Conservation (phyloP, 2,888 invertebrate species). For the Tortrix viridana region DNA sequence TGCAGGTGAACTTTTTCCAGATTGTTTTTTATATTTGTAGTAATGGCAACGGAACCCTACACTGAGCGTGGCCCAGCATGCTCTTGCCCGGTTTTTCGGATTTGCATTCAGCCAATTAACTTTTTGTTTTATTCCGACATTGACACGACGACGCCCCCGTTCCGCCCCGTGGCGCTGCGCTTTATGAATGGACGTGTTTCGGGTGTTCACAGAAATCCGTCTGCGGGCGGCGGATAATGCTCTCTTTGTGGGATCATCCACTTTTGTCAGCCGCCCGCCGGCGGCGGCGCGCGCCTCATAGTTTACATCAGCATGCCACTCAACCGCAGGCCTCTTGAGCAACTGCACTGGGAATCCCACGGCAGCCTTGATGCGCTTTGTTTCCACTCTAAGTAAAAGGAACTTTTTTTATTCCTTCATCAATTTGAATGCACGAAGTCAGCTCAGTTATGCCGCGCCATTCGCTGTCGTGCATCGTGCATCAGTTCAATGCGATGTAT, state of each 20-base stretch:
- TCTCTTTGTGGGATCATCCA: slow-evolving; percentile 57
- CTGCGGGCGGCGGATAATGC: slow-evolving; percentile 35
- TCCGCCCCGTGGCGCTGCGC: slow-evolving; percentile 60
- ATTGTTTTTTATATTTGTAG: no score
- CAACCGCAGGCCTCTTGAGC: slow-evolving; percentile 63
- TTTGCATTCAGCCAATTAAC: slow-evolving; percentile 33
- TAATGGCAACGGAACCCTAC: no score
- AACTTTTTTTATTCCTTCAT: slow-evolving; percentile 47
- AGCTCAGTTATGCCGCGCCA: not conserved
- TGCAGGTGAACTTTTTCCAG: no score
- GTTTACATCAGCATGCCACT: slow-evolving; percentile 52
- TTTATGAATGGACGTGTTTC: slow-evolving; percentile 70
- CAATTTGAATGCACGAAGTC: slow-evolving; percentile 21
- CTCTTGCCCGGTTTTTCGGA: no score
- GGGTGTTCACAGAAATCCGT: slow-evolving; percentile 62
- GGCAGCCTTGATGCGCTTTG: slow-evolving; percentile 69
- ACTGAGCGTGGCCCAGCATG: no score
- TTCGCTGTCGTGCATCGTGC: not conserved
- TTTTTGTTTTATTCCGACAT: slow-evolving; percentile 62
- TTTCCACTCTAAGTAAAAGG: slow-evolving; percentile 58
- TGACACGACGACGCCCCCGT: slow-evolving; percentile 49
- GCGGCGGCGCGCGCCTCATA: slow-evolving; percentile 55
- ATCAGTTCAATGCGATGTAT: not conserved
- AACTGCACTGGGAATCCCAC: slow-evolving; percentile 60
- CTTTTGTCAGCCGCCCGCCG: slow-evolving; percentile 40